Base-by-base conservation (phyloP, 1,140 invertebrate species). In the Sitobion miscanthi region DNA sequence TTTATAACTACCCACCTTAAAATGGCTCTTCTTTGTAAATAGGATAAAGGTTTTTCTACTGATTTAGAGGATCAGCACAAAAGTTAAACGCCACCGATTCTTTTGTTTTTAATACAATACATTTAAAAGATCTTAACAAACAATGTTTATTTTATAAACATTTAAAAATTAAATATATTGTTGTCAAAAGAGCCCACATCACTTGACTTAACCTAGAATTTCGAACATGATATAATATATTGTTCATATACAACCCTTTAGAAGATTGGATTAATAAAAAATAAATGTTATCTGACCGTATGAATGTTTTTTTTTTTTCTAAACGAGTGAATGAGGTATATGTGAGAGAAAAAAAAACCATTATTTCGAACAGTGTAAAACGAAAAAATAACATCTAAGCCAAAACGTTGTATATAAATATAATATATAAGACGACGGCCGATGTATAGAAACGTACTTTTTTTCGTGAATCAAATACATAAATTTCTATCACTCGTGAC, bases 401-500 rank as follows among this genome's bases (percentile, higher is more conserved):
- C 49, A 57, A 38, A 89, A 62, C 89, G 89, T 90, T 45, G 54
- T 62, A 21, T 62, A 62, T 42, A 57, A 21, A 42, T 47, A 86
- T 54, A 54, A 52, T 42, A 83, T 52, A 86, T 86, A 89, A 88
- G 47, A 35, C 47, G 86, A 35, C 85, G 30, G 85, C 14, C 3
- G 11, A 11, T 87, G 47, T 87, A n/a, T 35, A 35, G 45, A 45
- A 88, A 88, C 83, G 42, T 87, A 52, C 49, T 52, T 92, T 85
- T 92, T 54, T 93, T 83, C 35, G 82, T 54, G 91, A 86, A 93
- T 93, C 82, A 85, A 86, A 93, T 93, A 93, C 47, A 93, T 86
- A 93, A 85, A 85, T 93, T 93, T 93, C 91, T 86, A 54, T 83
- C 69, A 83, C 42, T 92, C 91, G 91, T 93, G 91, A 85, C 91